Conservation (phyloP, 2,113 vertebrate species). For the Apteryx owenii region DNA sequence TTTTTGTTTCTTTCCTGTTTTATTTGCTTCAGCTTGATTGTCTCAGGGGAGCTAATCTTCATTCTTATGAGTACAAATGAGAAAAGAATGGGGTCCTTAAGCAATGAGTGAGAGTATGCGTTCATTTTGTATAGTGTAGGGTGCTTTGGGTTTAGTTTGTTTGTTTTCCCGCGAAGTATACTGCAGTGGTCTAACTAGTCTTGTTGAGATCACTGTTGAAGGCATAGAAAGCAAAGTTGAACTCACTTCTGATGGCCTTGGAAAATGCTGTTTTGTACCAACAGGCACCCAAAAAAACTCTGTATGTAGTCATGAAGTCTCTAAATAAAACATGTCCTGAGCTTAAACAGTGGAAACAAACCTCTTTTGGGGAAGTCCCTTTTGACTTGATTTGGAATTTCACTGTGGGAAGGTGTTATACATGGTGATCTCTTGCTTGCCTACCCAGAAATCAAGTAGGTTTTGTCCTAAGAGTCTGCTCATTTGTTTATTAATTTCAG, state of each 20-base stretch:
- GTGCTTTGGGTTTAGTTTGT: neutral
- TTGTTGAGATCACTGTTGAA: neutral
- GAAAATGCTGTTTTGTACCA: neutral
- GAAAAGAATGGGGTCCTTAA: neutral
- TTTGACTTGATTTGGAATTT: neutral
- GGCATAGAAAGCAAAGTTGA: neutral
- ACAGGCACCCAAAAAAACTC: neutral
- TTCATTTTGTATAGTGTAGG: neutral
- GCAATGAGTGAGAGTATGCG: neutral
- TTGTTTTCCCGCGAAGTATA: accelerated
- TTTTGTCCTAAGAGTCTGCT: neutral
- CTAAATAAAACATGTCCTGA: neutral
- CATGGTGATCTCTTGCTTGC: neutral
- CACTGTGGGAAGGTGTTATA: neutral
- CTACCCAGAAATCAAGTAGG: neutral
- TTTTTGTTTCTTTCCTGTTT: neutral
- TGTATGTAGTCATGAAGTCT: neutral
- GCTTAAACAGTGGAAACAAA: neutral
- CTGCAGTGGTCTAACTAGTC: neutral
- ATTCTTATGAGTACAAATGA: neutral
- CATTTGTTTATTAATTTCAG: neutral
- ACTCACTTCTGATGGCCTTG: neutral
- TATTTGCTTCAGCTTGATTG: neutral
- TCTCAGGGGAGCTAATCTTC: neutral
- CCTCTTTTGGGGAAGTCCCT: neutral